A percentile compares a stretch with the other conserved stretches of the same genome.
Conservation (phyloP, 2,113 vertebrate species). For the Petaurus breviceps region DNA sequence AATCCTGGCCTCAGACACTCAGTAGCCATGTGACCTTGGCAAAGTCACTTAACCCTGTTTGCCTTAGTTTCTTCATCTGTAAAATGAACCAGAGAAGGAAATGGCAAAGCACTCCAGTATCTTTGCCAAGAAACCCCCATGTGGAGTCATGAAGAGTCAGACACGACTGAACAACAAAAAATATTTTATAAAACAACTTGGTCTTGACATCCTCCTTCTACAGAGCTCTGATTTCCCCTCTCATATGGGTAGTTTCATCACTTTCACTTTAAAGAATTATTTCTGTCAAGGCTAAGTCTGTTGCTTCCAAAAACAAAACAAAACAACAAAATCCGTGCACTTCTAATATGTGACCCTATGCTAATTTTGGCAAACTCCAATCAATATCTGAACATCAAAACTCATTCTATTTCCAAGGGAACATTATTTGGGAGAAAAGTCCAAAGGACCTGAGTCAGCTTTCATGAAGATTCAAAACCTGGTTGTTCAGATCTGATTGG, state of each 20-base stretch:
- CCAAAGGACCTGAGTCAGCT: not conserved
- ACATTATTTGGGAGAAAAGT: not conserved
- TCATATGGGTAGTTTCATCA: not conserved
- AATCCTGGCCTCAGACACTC: not conserved
- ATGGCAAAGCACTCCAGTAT: not conserved
- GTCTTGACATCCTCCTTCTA: not conserved
- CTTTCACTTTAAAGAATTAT: not conserved
- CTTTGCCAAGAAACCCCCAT: not conserved
- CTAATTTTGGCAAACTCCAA: not conserved
- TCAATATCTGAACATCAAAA: not conserved
- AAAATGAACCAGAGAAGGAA: not conserved
- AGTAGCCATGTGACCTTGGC: not conserved
- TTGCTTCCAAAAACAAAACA: not conserved
- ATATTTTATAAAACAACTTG: not conserved
- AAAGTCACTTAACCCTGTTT: not conserved
- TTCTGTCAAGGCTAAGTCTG: not conserved
- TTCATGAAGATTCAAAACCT: accelerated
- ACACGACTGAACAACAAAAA: not conserved
- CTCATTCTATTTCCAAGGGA: not conserved
- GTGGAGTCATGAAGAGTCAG: not conserved
- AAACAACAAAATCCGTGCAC: not conserved
- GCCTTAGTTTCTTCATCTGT: not conserved
- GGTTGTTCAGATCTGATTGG: not conserved
- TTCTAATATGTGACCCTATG: not conserved
- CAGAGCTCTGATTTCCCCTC: not conserved